A percentile compares a stretch with the other conserved stretches of the same genome.
Conservation (phyloP, 2,113 vertebrate genomes). For the Melanerpes formicivorus region DNA sequence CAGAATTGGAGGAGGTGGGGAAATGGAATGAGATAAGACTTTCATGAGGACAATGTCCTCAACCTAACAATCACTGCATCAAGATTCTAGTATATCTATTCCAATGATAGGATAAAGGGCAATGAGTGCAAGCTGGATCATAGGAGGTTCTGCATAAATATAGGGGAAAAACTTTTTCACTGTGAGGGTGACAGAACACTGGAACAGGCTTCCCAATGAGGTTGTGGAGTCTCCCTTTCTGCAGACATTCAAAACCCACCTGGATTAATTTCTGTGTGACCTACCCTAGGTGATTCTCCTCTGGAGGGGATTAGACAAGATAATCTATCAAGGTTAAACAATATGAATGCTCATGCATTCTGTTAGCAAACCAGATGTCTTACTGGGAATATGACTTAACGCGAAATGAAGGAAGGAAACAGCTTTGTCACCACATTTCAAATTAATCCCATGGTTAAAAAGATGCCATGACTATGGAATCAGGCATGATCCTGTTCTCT, state of each 20-base stretch:
- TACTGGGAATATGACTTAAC: not conserved
- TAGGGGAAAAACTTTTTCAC: too few species aligned
- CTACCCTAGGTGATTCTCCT: too few species aligned
- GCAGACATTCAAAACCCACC: too few species aligned
- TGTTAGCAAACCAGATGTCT: not conserved
- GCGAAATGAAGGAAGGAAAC: not conserved
- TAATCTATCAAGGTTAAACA: not conserved
- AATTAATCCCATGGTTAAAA: not conserved
- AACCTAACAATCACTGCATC: not conserved
- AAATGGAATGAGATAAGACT: accelerated
- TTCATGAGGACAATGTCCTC: not conserved
- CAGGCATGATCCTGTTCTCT: not conserved
- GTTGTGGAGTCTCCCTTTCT: too few species aligned
- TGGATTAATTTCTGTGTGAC: too few species aligned
- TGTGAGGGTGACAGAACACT: too few species aligned
- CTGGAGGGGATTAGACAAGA: too few species aligned
- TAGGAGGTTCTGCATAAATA: too few species aligned
- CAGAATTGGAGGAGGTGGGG: not conserved
- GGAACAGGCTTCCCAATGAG: too few species aligned
- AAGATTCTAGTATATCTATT: not conserved
- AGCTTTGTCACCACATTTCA: not conserved
- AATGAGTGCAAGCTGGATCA: too few species aligned
- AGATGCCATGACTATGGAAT: not conserved
- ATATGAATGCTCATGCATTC: not conserved
- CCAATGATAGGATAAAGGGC: not conserved